Evolutionary conservation across 2,888 invertebrate genomes (phyloP), one percentile per base, ranked within the genome.

Genomic region (Opisthograptis luteolata): DNA sequence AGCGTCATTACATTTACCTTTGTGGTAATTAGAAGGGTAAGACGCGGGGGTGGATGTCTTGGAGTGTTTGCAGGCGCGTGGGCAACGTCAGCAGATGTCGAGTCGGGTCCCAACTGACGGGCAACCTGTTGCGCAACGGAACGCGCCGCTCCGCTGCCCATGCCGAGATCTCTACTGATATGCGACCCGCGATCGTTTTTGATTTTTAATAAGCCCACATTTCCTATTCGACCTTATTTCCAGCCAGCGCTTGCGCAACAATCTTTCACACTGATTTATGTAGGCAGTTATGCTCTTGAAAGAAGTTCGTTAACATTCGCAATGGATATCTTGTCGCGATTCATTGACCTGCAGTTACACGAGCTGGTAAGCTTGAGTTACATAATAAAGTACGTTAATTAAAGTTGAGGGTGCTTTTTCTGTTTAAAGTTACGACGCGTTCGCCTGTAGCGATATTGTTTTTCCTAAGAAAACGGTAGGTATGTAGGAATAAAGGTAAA

Each of bases 81-180:
- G 64, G 64, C 60, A 56, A 57, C 47, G 62, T 61, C 70, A 76
- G 82, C 88, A 88, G 92, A 93, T 84, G 88, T 83, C 66, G 72
- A 53, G 66, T 57, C 46, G 51, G 32, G 50, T 42, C 50, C 79
- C 84, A 84, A 88, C 90, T 83, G 91, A 78, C 87, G 69, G 80
- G 50, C 90, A 89, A 90, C 89, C 90, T 90, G 91, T 90, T 83
- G 87, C 78, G 62, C 87, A 90, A 89, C 89, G 87, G 87, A 77
- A 66, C 80, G 86, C 78, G 79, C 62, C 89, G 89, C 76, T 86
- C 77, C 81, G 84, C 73, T 84, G 85, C 78, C 73, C 79, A 67
- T 62, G 62, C 65, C 70, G 68, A 84, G 88, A 87, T 87, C 83
- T 68, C 64, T 64, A 64, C 73, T 74, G 87, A 86, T 87, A 87